Conservation (phyloP, 2,797 vertebrate genomes). For the Sardinella longiceps region DNA sequence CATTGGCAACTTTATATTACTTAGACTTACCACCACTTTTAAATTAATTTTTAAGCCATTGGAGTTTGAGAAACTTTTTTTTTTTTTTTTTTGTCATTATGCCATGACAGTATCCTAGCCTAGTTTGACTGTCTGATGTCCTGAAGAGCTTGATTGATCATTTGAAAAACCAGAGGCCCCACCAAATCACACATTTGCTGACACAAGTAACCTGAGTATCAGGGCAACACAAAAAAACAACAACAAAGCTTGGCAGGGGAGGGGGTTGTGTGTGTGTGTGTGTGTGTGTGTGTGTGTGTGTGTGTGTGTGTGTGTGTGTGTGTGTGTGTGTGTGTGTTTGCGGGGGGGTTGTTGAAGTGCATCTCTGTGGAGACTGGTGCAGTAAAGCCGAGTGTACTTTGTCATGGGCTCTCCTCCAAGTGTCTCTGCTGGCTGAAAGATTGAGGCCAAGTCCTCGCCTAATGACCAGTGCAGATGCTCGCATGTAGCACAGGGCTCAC, state of each 20-base stretch:
- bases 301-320: constrained; percentile 21
- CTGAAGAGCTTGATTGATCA: not conserved
- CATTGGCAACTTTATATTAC: not conserved
- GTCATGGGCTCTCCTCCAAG: constrained; percentile 61
- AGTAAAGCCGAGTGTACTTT: constrained; percentile 59
- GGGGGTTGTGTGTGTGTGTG: constrained; percentile 30
- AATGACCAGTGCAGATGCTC: constrained; percentile 71
- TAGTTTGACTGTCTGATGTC: not conserved
- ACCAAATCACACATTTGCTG: constrained; percentile 31
- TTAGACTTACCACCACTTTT: not conserved
- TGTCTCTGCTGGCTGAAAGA: constrained; percentile 68
- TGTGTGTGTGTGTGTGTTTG: too few relatives aligned
- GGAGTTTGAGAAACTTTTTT: not conserved
- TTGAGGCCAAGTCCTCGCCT: constrained; percentile 63
- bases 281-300: too few relatives aligned
- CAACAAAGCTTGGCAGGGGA: constrained; percentile 13
- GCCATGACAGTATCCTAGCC: not conserved
- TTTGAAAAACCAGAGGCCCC: not conserved
- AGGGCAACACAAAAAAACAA: constrained; percentile 9
- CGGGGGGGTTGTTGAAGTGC: constrained; percentile 31
- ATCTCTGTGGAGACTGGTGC: constrained; percentile 56
- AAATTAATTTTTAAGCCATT: not conserved
- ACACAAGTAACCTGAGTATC: constrained; percentile 20
- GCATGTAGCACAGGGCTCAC: constrained; percentile 52
- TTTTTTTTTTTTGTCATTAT: not conserved